A percentile compares a stretch with the other conserved stretches of the same genome.
Evolutionary conservation across 2,113 vertebrate species (phyloP).

Genomic region (Podiceps cristatus): DNA sequence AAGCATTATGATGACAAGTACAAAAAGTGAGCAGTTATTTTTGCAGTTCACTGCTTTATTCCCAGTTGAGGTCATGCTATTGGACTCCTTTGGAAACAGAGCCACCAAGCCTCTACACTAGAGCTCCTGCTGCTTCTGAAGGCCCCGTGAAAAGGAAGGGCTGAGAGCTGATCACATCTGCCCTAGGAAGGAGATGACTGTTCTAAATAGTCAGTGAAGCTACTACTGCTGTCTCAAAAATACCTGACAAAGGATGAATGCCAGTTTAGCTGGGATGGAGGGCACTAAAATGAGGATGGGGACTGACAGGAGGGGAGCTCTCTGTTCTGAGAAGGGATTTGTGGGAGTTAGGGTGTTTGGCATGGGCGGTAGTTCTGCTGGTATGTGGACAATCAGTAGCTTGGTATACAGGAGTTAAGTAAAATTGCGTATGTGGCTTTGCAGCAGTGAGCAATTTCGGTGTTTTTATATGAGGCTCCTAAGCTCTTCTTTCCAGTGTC

Average conservation of each 20-base stretch:
- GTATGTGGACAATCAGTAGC: neutral
- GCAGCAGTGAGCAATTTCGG: neutral
- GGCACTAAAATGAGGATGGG: neutral
- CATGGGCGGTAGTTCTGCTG: neutral
- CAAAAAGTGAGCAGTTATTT: neutral
- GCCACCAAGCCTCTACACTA: neutral
- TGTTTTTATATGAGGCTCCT: neutral
- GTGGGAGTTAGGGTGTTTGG: neutral
- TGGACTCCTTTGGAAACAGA: neutral
- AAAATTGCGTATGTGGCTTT: neutral
- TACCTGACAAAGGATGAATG: neutral
- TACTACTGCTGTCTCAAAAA: neutral
- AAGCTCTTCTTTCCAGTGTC: neutral
- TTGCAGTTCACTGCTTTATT: neutral
- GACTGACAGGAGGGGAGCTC: neutral
- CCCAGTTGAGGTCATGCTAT: neutral
- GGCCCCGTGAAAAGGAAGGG: neutral
- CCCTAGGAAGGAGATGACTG: neutral
- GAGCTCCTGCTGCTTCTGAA: neutral
- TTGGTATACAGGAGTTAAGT: neutral
- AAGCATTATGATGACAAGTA: neutral
- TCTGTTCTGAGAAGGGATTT: neutral
- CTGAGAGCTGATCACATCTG: neutral
- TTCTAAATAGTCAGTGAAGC: neutral
- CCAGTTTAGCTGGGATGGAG: neutral